A percentile compares a stretch with the other conserved stretches of the same genome.
phyloP scores from a whole-genome alignment of 2,888 invertebrate species.

The Zaprionus bogoriensis region DNA sequence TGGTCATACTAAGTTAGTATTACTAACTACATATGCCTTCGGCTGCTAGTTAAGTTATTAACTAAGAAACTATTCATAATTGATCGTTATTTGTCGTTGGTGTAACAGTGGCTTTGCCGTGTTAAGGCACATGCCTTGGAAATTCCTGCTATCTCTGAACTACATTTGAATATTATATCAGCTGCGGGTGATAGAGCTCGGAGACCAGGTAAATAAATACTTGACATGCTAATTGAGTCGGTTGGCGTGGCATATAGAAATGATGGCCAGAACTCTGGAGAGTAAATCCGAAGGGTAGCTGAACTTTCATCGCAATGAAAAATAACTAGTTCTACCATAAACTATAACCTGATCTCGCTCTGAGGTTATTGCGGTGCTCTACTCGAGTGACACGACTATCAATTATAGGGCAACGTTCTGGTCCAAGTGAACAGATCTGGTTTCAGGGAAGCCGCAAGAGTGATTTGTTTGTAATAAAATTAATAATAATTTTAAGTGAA shows the following conservation, averaged over 20 bases:
- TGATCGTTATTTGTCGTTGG: too few species aligned
- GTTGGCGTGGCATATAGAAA: too few species aligned
- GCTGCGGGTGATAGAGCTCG: slow-evolving; percentile 25
- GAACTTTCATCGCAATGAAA: not conserved
- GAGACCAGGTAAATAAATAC: slow-evolving; percentile 25
- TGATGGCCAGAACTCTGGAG: not conserved
- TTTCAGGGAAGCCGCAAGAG: slow-evolving; percentile 55
- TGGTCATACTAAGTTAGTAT: too few species aligned
- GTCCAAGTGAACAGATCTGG: slow-evolving; percentile 30
- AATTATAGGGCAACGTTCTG: slow-evolving; percentile 30
- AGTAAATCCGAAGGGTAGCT: not conserved
- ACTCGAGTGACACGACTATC: slow-evolving; percentile 12
- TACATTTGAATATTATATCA: slow-evolving; percentile 53
- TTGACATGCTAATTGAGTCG: slow-evolving; percentile 32
- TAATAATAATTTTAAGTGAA: too few species aligned
- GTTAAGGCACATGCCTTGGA: too few species aligned
- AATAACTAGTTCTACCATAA: slow-evolving; percentile 15
- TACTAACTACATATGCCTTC: too few species aligned
- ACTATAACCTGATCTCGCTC: slow-evolving; percentile 38
- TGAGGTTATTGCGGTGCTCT: slow-evolving; percentile 40
- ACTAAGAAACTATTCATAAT: too few species aligned
- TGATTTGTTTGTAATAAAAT: too few species aligned
- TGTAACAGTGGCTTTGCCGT: too few species aligned
- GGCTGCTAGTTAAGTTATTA: too few species aligned
- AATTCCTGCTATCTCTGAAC: too few species aligned